Base-by-base conservation (phyloP, 2,113 vertebrate species). In the Embiotoca jacksoni region DNA sequence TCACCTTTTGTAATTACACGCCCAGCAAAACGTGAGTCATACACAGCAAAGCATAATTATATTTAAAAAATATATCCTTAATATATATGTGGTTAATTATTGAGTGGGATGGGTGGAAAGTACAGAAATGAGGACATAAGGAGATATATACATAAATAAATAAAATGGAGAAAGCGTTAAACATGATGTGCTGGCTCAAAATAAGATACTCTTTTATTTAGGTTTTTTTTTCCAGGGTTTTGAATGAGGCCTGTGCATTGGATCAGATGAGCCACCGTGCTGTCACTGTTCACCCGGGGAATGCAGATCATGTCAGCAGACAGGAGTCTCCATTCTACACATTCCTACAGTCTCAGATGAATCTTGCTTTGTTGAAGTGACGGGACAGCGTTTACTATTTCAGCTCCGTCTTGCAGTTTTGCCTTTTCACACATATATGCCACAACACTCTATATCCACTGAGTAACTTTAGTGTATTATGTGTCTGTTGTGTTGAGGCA, bases 281-380 rank as follows among this genome's bases (percentile, higher is more conserved):
- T 59, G 61, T 65, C 70, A 57, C 65, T 14, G 52, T 62, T 75
- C 55, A 85, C 76, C 47, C 61, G 79, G 32, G 73, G 84, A 86
- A 91, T 90, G 81, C 61, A 72, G 88, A 87, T 92, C 60, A 58
- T 80, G 89, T 88, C 91, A 81, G 68, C 37, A 39, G 35, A 58
- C 67, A 82, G 75, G 65, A 88, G 81, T 70, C 66, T 65, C 55
- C 46, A 52, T 86, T 80, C 68, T 72, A 37, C 62, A 57, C 89
- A 88, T 90, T 87, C 88, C 79, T 77, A 5, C 4, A 10, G 70
- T 61, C 44, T 75, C 33, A 70, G 61, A 82, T 54, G 67, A 79
- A 80, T 78, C 36, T 81, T 8, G 8, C 10, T 67, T 66, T 58
- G 31, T 3, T 64, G n/a, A 44, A 57, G 70, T 80, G 82, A 83